Evolutionary conservation across 2,113 vertebrate genomes (phyloP), one percentile per base, ranked within the genome.

Genomic region (Acrocephalus kingi): DNA sequence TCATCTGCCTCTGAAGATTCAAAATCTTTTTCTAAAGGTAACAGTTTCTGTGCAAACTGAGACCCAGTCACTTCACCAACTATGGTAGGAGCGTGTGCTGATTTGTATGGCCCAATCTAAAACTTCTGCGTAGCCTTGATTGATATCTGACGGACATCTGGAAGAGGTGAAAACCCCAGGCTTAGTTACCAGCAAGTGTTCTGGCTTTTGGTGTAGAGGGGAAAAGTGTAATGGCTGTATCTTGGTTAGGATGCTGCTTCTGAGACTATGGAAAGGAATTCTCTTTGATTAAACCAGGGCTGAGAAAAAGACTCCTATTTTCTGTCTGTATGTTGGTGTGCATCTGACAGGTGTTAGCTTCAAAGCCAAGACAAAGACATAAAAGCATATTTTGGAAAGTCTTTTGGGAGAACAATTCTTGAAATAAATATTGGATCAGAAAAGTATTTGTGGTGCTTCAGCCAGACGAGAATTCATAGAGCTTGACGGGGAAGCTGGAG

Each of bases 301-400:
- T 84, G 49, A 64, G 66, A 21, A 81, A 84, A 71, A 92, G 48
- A 13, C 28, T 86, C 25, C 15, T 73, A 13, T 74, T 63, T 83
- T 55, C 61, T 88, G 5, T 68, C 54, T 75, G 5, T 82, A 15
- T 46, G 28, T 54, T 84, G 54, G 45, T 84, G 23, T 4, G 3
- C 48, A 49, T 93, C 78, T 91, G 90, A 93, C 56, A 75, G n/a
- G 25, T 25, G 6, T 84, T 41, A 64, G 54, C 64, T 90, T 88
- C 80, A 93, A 94, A 93, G 86, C 64, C 61, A 78, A 78, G 66
- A 78, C 61, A 56, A 89, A 94, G 73, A 86, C 12, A 41, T 67
- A 64, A 81, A 84, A 87, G 41, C 52, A 78, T 78, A 33, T 72
- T 94, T 87, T 92, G 73, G 35, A 23, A 77, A 68, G 58, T 24